A percentile compares a stretch with the other conserved stretches of the same genome.
Evolutionary conservation across 64 coral and sea anemone genomes (phyloP).

Genomic region (Stichodactyla helianthus): DNA sequence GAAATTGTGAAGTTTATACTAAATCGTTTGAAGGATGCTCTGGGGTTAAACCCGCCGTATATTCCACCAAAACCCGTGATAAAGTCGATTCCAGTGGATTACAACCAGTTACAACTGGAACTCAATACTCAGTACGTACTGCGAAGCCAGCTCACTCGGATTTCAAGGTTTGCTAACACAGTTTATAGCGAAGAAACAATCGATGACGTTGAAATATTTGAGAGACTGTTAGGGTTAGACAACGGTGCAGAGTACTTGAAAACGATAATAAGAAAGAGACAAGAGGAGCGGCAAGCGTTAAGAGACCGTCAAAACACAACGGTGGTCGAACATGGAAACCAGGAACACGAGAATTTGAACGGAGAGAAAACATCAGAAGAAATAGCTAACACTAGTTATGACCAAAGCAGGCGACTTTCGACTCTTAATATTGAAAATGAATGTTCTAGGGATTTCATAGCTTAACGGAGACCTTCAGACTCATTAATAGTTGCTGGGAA

Average conservation of each 20-base stretch:
- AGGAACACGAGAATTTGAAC: not conserved
- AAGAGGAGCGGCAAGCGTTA: not conserved
- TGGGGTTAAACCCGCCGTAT: constrained; percentile 50
- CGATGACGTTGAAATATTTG: constrained; percentile 44
- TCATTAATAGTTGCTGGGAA: too few species aligned
- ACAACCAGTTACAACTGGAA: constrained; percentile 33
- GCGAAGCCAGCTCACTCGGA: constrained; percentile 23
- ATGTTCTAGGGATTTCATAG: not conserved
- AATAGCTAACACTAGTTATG: not conserved
- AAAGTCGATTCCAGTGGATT: not conserved
- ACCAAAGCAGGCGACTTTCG: not conserved
- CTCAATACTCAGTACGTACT: constrained; percentile 39
- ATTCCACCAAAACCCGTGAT: constrained; percentile 49
- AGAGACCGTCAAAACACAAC: not conserved
- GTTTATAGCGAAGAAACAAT: constrained; percentile 43
- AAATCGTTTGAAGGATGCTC: constrained; percentile 7
- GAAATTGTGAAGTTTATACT: constrained; percentile 47
- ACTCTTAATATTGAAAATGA: constrained; percentile 6
- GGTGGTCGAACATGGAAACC: not conserved
- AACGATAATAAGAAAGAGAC: not conserved
- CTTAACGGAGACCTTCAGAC: not conserved
- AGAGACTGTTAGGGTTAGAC: not conserved
- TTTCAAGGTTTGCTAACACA: constrained; percentile 20
- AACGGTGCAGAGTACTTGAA: constrained; percentile 14
- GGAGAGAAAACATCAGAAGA: not conserved